Evolutionary conservation across 1,140 invertebrate species (phyloP), one percentile per base, ranked within the genome.

Genomic region (Leptopilina boulardi): DNA sequence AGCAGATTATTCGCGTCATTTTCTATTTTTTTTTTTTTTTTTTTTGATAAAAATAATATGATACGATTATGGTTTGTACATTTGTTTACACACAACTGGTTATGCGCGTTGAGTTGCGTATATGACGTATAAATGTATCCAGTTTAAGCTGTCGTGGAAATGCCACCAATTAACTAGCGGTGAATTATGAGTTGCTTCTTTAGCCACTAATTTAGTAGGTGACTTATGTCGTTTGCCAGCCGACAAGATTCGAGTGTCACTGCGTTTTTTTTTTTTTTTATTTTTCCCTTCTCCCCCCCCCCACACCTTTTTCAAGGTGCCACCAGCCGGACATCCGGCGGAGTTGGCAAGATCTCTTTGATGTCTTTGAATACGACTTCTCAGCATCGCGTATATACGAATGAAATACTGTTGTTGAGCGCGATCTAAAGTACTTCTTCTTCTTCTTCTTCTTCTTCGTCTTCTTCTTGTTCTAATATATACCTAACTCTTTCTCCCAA

Each of bases 81-180:
- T 77, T 73, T 73, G 78, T 82, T 78, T 73, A 78, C 75, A 80
- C 41, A 73, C 42, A 72, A 75, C 56, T n/a, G 73, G 41, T 34
- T 47, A n/a, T n/a, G n/a, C n/a, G n/a, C n/a, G 47, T 30, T 34
- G 56, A 77, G 80, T 75, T 76, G 79, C n/a, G n/a, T n/a, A n/a
- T n/a, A n/a, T 74, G 76, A 80, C 80, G 77, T 77, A 80, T 38
- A 82, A 75, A 77, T 79, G 85, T 83, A 85, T 80, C 83, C 89
- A 88, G 87, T 89, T 85, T 80, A 82, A 85, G 84, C 84, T 89
- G 88, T 88, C 89, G 88, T 89, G 89, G 90, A 90, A 90, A 90
- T 86, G 88, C 85, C 83, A 85, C 90, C 89, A 90, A 91, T 91
- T 91, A 91, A 91, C 86, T 81, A 81, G 84, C 77, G 83, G 85